A percentile compares a stretch with the other conserved stretches of the same genome.
Evolutionary conservation across 2,797 vertebrate species (phyloP).

Genomic region (Oreonectes daqikongensis): DNA sequence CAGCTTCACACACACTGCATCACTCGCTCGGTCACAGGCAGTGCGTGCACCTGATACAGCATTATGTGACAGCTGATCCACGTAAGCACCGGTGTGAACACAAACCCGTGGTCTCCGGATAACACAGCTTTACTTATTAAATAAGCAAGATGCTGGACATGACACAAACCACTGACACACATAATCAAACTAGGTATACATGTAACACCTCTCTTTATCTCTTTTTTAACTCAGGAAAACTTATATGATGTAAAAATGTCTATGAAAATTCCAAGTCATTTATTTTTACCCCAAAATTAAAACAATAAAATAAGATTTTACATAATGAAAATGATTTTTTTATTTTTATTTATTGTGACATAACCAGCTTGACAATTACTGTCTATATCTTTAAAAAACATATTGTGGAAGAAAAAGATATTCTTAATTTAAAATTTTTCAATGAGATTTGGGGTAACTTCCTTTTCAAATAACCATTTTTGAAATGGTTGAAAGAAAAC

Average conservation of each 20-base stretch:
- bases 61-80: constrained; percentile 54
- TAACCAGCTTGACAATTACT: no score
- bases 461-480: neutral
- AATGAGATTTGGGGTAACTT: neutral
- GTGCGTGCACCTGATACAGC: constrained; percentile 49
- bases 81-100: constrained; percentile 50
- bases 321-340: neutral
- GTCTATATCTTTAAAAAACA: no score
- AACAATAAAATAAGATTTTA: neutral
- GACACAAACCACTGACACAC: constrained; percentile 42
- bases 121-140: constrained; percentile 57
- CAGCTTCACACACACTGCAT: constrained; percentile 6
- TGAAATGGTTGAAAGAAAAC: no score
- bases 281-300: no score
- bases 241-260: neutral
- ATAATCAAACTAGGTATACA: neutral
- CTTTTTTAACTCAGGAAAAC: neutral
- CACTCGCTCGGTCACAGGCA: constrained; percentile 32
- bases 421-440: neutral
- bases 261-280: no score
- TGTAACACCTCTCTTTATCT: neutral
- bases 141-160: constrained; percentile 54
- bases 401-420: neutral
- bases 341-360: no score
- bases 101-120: constrained; percentile 48